These are phyloP conservation scores for Potamarius usumacintae DNA, from an alignment of 2,113 vertebrate species.

Conservation along the genomic window DNA sequence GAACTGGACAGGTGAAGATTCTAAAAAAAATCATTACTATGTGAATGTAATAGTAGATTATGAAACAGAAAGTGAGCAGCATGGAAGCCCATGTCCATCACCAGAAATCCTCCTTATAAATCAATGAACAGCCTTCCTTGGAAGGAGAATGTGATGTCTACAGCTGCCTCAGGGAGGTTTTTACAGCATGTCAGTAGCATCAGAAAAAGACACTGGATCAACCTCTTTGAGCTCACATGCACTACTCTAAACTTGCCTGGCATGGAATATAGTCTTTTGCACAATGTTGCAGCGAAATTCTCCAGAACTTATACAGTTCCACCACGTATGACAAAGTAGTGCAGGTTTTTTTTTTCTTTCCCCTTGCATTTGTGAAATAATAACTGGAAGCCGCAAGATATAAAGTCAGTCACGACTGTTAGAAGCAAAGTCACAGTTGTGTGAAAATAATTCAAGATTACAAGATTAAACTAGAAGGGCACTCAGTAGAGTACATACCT, in stretches of 20 bases:
- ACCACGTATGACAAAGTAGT: neutral
- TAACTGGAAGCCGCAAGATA: neutral
- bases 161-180: neutral
- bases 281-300: neutral
- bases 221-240: neutral
- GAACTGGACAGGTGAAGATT: too few species aligned
- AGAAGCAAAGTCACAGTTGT: neutral
- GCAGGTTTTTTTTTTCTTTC: neutral
- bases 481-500: too few species aligned
- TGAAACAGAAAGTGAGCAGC: neutral
- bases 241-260: neutral
- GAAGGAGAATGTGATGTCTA: neutral
- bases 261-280: neutral
- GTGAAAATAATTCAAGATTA: neutral
- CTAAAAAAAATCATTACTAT: too few species aligned
- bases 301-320: neutral
- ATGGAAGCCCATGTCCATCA: neutral
- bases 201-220: neutral
- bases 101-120: neutral
- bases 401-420: neutral
- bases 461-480: neutral
- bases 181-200: neutral
- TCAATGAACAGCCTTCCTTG: neutral
- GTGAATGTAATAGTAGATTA: neutral
- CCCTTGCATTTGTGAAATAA: neutral